Evolutionary conservation across 2,113 vertebrate genomes (phyloP).

Genomic region (Dipodomys stephensi): DNA sequence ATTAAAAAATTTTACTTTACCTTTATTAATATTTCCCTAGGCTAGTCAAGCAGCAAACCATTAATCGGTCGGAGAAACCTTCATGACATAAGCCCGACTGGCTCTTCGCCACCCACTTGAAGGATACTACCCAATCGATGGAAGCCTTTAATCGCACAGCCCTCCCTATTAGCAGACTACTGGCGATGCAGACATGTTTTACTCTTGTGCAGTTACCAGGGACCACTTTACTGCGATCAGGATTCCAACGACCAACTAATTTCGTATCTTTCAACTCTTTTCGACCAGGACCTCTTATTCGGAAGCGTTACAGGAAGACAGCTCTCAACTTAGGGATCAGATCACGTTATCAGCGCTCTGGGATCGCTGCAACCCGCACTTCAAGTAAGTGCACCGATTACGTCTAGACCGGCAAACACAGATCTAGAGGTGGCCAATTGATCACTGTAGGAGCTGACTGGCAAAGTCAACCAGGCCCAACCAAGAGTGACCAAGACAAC

Average conservation of each 20-base stretch:
- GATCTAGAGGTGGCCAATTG: conserved; percentile 98
- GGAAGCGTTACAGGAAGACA: conserved; percentile 92
- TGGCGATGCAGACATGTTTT: conserved; percentile 96
- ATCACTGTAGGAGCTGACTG: conserved; percentile 95
- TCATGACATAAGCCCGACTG: conserved; percentile 94
- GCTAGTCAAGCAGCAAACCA: conserved; percentile 93
- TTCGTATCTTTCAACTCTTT: conserved; percentile 91
- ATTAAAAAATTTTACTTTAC: conserved; percentile 94
- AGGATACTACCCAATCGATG: conserved; percentile 92
- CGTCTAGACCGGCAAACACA: conserved; percentile 94
- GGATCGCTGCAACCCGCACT: conserved; percentile 91
- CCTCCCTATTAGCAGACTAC: conserved; percentile 92
- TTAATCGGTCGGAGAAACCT: conserved; percentile 92
- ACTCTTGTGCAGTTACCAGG: conserved; percentile 95
- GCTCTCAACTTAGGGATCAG: conserved; percentile 93
- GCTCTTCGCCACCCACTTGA: conserved; percentile 93
- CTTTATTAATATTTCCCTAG: conserved; percentile 93
- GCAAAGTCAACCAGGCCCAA: conserved; percentile 97
- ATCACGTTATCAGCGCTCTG: conserved; percentile 91
- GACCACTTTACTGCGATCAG: conserved; percentile 93
- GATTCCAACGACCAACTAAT: conserved; percentile 92
- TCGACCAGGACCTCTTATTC: conserved; percentile 92
- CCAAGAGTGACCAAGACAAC: conserved; percentile 99
- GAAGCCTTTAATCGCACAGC: conserved; percentile 93
- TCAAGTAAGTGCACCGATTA: conserved; percentile 91